Base-by-base conservation (phyloP, 2,888 invertebrate genomes). In the Orgyia antiqua region DNA sequence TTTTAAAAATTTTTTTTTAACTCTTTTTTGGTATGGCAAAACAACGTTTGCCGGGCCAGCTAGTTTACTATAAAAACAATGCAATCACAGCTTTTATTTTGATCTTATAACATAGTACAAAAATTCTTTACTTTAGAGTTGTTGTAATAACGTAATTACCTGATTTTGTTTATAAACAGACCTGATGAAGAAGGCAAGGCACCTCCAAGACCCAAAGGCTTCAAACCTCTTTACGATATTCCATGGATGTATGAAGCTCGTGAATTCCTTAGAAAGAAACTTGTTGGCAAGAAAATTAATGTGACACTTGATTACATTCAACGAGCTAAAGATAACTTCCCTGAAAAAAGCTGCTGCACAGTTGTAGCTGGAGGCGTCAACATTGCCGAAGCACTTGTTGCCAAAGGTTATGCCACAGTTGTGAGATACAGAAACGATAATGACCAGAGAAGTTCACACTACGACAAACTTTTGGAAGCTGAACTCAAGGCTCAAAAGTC, bases 221-320 rank as follows among this genome's bases (percentile, higher is more conserved):
- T 83, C 47, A 92, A 96, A 57, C 97, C 98, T 0, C 88, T 99
- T 0, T 99, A 99, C 70, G 99, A 99, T 69, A 94, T 99, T 63
- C 99, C 99, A 1, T 97, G 95, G 91, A 96, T 99, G 96, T 98
- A 94, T 70, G 99, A 99, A 75, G 98, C 98, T 0, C 91, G 99
- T 30, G 99, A 99, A 80, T 99, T 95, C 69, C 87, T 99, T 19
- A 90, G 99, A 24, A 98, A 98, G 69, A 97, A 97, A 67, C 87
- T 99, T 8, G 92, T 99, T 58, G 97, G 98, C 28, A 99, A 99
- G 73, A 95, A 94, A 73, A 96, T 98, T 0, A 93, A 93, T 55
- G 94, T 98, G 5, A 91, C 91, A 11, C 91, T 99, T 13, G 99
- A 99, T 76, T 99, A 99, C 70, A 93, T 97, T 39, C 99, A 99